Percentiles rank a stretch among this genome's conserved stretches.
Conservation (phyloP, 1,140 invertebrate genomes). For the Dufourea novaeangliae region DNA sequence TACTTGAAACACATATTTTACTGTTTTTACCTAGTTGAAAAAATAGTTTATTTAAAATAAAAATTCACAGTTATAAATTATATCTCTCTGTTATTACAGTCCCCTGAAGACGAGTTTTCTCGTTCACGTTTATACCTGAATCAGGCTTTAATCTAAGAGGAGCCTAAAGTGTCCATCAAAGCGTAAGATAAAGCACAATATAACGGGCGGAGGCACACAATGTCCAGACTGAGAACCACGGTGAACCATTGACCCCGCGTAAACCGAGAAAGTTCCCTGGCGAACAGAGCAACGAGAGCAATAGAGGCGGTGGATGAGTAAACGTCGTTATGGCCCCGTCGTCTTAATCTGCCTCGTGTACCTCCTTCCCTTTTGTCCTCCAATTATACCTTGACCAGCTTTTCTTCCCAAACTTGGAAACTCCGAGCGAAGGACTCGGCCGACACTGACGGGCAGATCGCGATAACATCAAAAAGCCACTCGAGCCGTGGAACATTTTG, state of each 20-base stretch:
- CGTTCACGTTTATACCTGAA: background rate
- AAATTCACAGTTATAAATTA: no score
- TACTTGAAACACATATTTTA: no score
- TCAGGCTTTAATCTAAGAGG: background rate
- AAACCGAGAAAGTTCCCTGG: conserved; percentile 67
- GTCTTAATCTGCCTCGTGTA: conserved; percentile 54
- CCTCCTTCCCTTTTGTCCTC: conserved; percentile 8
- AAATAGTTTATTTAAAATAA: no score
- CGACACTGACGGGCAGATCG: conserved; percentile 1
- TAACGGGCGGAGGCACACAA: no score
- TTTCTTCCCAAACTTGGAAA: conserved; percentile 41
- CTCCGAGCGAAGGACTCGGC: conserved; percentile 14
- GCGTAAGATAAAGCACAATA: background rate
- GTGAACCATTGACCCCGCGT: conserved; percentile 68
- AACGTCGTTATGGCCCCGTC: conserved; percentile 48
- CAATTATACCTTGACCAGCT: conserved; percentile 51
- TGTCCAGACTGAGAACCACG: conserved; percentile 64
- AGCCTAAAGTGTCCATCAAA: background rate
- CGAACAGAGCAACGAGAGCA: conserved; percentile 56
- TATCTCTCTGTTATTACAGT: background rate
- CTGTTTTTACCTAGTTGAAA: no score
- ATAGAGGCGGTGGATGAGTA: conserved; percentile 40
- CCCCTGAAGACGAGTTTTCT: background rate
- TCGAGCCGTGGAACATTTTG: background rate
- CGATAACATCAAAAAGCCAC: conserved; percentile 22